Percentiles rank a stretch among this genome's conserved stretches.
Conservation (phyloP, 2,113 vertebrate species). For the Neolamprologus cancellatus region DNA sequence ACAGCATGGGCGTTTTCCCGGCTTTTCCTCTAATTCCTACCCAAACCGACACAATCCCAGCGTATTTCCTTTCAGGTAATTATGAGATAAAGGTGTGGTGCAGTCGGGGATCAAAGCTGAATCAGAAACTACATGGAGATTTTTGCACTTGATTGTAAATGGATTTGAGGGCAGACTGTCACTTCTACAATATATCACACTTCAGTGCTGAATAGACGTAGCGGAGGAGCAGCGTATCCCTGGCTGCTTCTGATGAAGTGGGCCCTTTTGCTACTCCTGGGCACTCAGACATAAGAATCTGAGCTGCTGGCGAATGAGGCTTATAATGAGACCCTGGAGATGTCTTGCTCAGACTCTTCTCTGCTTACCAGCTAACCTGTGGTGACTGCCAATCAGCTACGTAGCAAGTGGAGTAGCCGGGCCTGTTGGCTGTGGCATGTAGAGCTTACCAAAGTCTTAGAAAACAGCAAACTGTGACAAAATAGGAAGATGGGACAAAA, state of each 20-base stretch:
- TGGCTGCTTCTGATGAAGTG: conserved; percentile 26
- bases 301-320: conserved; percentile 32
- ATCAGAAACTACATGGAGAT: conserved; percentile 29
- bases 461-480: not conserved
- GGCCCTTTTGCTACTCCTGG: conserved; percentile 33
- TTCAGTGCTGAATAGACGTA: conserved; percentile 1
- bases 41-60: conserved; percentile 36
- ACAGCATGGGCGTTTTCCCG: conserved; percentile 5
- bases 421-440: not conserved
- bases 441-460: not conserved
- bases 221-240: conserved; percentile 16
- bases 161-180: conserved; percentile 38
- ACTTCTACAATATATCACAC: not conserved
- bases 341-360: conserved; percentile 14
- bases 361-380: conserved; percentile 16
- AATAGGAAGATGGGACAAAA: not conserved
- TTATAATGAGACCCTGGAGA: conserved; percentile 43
- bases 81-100: conserved; percentile 49
- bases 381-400: conserved; percentile 23
- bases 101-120: conserved; percentile 36
- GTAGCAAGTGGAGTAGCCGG: not conserved
- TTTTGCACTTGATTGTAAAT: conserved; percentile 43
- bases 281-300: conserved; percentile 32
- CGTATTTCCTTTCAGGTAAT: conserved; percentile 48
- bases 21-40: conserved; percentile 8